Conservation (phyloP, 2,888 invertebrate species). For the Cerceris ruficornis region DNA sequence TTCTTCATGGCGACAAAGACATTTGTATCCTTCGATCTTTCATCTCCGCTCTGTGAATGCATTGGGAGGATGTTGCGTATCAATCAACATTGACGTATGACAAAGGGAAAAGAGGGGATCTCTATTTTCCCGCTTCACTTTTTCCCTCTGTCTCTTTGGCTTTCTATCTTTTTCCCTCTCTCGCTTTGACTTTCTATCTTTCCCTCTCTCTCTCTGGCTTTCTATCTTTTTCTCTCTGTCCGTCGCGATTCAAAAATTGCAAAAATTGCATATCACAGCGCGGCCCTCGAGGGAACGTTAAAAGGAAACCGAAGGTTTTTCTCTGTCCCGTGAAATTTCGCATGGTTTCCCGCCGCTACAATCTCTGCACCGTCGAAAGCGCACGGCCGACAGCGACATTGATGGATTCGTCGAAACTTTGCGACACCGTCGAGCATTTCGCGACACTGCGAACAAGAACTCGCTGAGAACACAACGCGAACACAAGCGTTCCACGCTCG, state of each 20-base stretch:
- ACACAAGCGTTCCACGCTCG: slow-evolving; percentile 1
- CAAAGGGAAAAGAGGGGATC: background rate
- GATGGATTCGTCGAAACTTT: slow-evolving; percentile 63
- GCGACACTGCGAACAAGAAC: slow-evolving; percentile 14
- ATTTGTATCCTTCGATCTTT: background rate
- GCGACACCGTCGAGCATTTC: slow-evolving; percentile 55
- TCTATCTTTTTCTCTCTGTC: background rate
- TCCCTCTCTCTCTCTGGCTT: background rate
- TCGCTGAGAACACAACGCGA: slow-evolving; percentile 11
- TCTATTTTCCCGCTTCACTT: background rate
- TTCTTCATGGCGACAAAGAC: background rate
- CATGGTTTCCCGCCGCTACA: background rate
- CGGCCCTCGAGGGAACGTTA: background rate
- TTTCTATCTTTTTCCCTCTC: background rate
- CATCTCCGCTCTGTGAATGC: background rate
- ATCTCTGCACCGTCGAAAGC: background rate
- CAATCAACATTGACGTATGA: background rate
- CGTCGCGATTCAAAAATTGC: background rate
- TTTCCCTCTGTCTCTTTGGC: background rate
- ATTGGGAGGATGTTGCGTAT: background rate
- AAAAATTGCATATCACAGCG: slow-evolving; percentile 5
- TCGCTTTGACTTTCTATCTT: background rate
- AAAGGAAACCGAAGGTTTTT: slow-evolving; percentile 7
- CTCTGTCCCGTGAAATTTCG: slow-evolving; percentile 1
- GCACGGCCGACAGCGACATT: slow-evolving; percentile 52